Evolutionary conservation across 1,140 invertebrate species (phyloP).

Genomic region (Megathymus violae): DNA sequence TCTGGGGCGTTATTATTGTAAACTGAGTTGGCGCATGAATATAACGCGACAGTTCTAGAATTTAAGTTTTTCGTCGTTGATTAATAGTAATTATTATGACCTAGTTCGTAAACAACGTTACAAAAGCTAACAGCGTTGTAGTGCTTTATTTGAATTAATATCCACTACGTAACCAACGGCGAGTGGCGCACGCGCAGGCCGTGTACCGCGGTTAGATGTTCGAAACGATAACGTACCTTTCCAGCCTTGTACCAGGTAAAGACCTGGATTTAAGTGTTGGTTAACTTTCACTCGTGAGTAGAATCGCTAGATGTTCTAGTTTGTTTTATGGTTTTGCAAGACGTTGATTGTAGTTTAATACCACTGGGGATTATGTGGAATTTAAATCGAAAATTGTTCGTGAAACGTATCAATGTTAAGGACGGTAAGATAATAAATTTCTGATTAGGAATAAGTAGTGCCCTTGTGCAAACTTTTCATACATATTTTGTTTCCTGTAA

Average conservation of each 20-base stretch:
- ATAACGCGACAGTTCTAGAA: neutral
- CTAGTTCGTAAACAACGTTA: conserved; percentile 57
- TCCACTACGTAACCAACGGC: conserved; percentile 29
- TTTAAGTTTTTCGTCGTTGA: conserved; percentile 58
- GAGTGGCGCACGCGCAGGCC: conserved; percentile 16
- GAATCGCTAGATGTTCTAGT: neutral
- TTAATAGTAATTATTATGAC: conserved; percentile 73
- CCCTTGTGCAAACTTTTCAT: too few relatives aligned
- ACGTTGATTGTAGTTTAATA: too few relatives aligned
- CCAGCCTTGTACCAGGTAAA: conserved; percentile 16
- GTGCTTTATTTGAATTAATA: conserved; percentile 65
- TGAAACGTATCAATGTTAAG: too few relatives aligned
- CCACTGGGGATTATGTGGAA: too few relatives aligned
- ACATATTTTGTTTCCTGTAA: too few relatives aligned
- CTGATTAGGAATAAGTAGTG: too few relatives aligned
- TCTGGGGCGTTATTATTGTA: too few relatives aligned
- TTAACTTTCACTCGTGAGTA: neutral
- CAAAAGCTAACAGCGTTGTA: conserved; percentile 51
- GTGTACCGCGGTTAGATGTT: conserved; percentile 20
- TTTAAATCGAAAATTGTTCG: too few relatives aligned
- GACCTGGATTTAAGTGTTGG: conserved; percentile 11
- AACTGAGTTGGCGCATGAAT: too few relatives aligned
- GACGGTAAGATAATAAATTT: too few relatives aligned
- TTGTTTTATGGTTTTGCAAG: neutral
- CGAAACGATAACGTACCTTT: conserved; percentile 24